Conservation (phyloP, 2,888 invertebrate species). For the Caenorhabditis sp. region DNA sequence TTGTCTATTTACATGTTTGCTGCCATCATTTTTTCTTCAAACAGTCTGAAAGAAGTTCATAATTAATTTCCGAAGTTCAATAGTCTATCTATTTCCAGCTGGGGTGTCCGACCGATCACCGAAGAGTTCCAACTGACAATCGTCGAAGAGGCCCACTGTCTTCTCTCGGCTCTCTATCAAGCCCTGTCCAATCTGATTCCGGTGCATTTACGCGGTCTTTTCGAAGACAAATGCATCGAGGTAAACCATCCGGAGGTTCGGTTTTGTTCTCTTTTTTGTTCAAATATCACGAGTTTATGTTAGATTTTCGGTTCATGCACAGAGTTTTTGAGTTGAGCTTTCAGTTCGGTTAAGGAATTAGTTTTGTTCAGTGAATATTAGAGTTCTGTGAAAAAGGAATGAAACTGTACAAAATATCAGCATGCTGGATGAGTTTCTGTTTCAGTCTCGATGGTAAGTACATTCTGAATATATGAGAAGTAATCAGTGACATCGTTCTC, state of each 20-base stretch:
- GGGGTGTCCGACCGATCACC: slow-evolving; percentile 80
- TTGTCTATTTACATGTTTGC: no score
- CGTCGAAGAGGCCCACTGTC: slow-evolving; percentile 81
- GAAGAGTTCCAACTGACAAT: slow-evolving; percentile 80
- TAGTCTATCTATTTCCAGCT: no score
- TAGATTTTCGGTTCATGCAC: slow-evolving; percentile 10
- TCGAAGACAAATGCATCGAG: slow-evolving; percentile 79
- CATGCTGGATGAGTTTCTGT: no score
- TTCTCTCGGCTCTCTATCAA: slow-evolving; percentile 80
- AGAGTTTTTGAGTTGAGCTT: slow-evolving; percentile 13
- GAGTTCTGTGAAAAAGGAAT: no score
- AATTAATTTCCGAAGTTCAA: no score
- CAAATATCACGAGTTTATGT: neutral
- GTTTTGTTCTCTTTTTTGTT: slow-evolving; percentile 55
- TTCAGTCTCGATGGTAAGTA: no score
- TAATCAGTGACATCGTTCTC: no score
- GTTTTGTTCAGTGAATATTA: slow-evolving; percentile 16
- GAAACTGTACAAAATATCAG: no score
- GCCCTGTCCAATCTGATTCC: slow-evolving; percentile 80
- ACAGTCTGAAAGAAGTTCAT: no score
- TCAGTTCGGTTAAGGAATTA: slow-evolving; percentile 8
- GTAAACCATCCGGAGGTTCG: slow-evolving; percentile 69
- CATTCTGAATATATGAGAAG: no score
- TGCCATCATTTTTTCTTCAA: no score
- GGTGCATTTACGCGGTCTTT: slow-evolving; percentile 76